Base-by-base conservation (phyloP, 2,888 invertebrate species). In the Glaucopsyche alexis region DNA sequence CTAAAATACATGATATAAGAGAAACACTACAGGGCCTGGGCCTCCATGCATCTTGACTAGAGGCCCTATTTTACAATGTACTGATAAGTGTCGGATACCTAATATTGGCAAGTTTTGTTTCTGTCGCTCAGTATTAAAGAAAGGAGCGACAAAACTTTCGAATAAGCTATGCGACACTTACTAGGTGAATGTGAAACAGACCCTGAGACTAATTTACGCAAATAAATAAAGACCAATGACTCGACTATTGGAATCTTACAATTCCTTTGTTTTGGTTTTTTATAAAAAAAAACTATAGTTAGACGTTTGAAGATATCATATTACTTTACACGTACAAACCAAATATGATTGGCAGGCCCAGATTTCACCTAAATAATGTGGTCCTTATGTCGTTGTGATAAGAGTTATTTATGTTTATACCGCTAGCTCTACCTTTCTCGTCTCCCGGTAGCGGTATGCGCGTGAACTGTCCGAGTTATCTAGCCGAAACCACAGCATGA, bases 391-490 rank as follows among this genome's bases (percentile, higher is more conserved):
- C 71, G 45, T 76, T 16, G 70, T 29, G 8, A 45, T 73, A 74
- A 71, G 69, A 72, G 71, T 74, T 69, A 69, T 55, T 60, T 74
- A 2, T 67, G 47, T 19, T 67, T 13, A 16, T 47, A 19, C 19
- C 13, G 29, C 29, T 47, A 45, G 19, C 19, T 47, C 49, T 71
- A 40, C 9, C 13, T 19, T 19, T 6, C 52, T 67, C 66, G 50
- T 75, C 76, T 75, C 77, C 82, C 86, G 80, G 89, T 89, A 88
- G 89, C 88, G 78, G 78, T 78, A 81, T 81, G 86, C 87, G 88
- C 87, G 88, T 85, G 86, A 87, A 87, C 86, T 88, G 90, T 89
- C 90, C 85, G 89, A 88, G 85, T 86, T 74, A 67, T 67, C 69
- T 74, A 76, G 75, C 73, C 74, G 73, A 76, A 76, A 77, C 76